A percentile compares a stretch with the other conserved stretches of the same genome.
These are phyloP conservation scores for Enoplosus armatus DNA, from an alignment of 2,797 vertebrate species.

Conservation along the genomic window DNA sequence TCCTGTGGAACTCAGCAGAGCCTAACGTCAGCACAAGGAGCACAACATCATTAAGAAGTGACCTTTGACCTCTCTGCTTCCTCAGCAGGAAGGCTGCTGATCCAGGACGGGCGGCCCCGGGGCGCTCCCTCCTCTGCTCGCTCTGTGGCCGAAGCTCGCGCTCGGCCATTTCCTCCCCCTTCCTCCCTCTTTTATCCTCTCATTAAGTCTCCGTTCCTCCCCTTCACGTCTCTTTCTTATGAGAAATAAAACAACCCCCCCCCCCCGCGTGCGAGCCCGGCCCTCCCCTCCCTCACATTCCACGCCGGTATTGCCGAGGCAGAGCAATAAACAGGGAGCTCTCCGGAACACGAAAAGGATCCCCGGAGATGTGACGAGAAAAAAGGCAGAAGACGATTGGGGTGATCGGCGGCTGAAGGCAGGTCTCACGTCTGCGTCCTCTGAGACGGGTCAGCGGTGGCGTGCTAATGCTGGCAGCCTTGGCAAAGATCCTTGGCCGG, in stretches of 20 bases:
- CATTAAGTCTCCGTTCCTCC: slow-evolving; percentile 51
- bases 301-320: not conserved
- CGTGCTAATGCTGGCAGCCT: slow-evolving; percentile 39
- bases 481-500: slow-evolving; percentile 29
- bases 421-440: not conserved
- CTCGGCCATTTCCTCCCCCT: slow-evolving; percentile 19
- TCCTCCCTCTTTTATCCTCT: slow-evolving; percentile 38
- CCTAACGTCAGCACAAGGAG: slow-evolving; percentile 33
- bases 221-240: slow-evolving; percentile 16
- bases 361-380: slow-evolving; percentile 16
- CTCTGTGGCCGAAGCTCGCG: slow-evolving; percentile 21
- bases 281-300: not conserved
- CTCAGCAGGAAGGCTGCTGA: slow-evolving; percentile 44
- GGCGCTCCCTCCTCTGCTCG: not conserved
- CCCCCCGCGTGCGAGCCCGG: not conserved
- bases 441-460: slow-evolving; percentile 18
- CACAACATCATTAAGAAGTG: slow-evolving; percentile 57
- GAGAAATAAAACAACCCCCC: slow-evolving; percentile 36
- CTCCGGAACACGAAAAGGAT: slow-evolving; percentile 14
- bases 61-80: slow-evolving; percentile 61
- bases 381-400: slow-evolving; percentile 1
- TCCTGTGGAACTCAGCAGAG: slow-evolving; percentile 30
- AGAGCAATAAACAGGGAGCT: slow-evolving; percentile 8
- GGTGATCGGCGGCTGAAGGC: slow-evolving; percentile 20
- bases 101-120: slow-evolving; percentile 14